Conservation (phyloP, 2,113 vertebrate genomes). For the Eira barbara region DNA sequence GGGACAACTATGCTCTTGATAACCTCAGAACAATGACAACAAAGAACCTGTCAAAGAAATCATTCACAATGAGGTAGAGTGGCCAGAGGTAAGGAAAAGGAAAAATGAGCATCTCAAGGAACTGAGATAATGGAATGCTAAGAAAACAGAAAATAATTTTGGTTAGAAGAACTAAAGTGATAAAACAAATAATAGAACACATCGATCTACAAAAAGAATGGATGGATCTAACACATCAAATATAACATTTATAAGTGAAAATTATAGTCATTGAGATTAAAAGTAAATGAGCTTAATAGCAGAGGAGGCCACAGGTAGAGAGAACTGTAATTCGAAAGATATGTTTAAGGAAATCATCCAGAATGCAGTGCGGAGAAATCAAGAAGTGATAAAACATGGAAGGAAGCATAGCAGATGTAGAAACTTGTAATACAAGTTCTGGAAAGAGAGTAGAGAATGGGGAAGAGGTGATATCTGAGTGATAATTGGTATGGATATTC, state of each 20-base stretch:
- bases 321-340: slow-evolving; percentile 43
- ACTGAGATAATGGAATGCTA: not conserved
- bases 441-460: not conserved
- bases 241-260: slow-evolving; percentile 18
- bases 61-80: not conserved
- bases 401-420: not conserved
- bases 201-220: not conserved
- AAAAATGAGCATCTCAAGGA: not conserved
- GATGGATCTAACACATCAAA: not conserved
- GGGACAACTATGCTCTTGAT: too few species aligned
- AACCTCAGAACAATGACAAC: not conserved
- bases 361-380: not conserved
- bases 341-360: slow-evolving; percentile 20
- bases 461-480: not conserved
- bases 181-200: not conserved
- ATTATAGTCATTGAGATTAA: slow-evolving; percentile 30
- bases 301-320: slow-evolving; percentile 19
- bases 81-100: not conserved
- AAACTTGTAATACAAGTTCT: not conserved
- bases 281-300: slow-evolving; percentile 41
- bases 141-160: not conserved
- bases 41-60: not conserved
- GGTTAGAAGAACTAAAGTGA: not conserved
- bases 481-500: not conserved
- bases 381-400: not conserved